These are phyloP conservation scores for Incurvaria masculella DNA, from an alignment of 2,888 invertebrate genomes.

Conservation along the genomic window DNA sequence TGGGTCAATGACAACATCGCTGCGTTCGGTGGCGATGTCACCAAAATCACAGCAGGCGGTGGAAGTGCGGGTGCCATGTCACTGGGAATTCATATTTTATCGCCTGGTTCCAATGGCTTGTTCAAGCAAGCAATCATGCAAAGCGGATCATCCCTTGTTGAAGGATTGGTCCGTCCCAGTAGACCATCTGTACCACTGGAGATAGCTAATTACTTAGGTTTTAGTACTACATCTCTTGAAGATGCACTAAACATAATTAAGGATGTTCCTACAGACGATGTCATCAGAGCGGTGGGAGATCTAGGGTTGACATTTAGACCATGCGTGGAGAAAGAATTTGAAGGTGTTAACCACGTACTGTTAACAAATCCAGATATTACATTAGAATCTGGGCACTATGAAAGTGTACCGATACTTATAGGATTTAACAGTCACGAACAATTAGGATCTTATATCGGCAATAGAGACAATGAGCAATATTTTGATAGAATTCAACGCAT, in stretches of 20 bases:
- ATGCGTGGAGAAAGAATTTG: conserved; percentile 28
- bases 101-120: conserved; percentile 20
- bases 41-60: conserved; percentile 29
- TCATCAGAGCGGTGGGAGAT: conserved; percentile 21
- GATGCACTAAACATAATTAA: conserved; percentile 24
- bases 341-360: conserved; percentile 25
- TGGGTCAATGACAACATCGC: conserved; percentile 32
- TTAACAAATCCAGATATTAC: conserved; percentile 20
- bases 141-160: conserved; percentile 24
- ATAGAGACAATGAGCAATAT: background rate
- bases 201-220: conserved; percentile 24
- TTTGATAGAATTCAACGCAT: background rate
- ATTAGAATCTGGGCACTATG: conserved; percentile 5
- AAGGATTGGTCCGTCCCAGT: conserved; percentile 20
- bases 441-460: conserved; percentile 4
- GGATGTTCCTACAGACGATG: conserved; percentile 16
- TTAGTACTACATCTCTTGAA: conserved; percentile 16
- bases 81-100: conserved; percentile 28
- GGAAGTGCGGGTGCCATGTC: conserved; percentile 28
- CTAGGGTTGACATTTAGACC: conserved; percentile 22
- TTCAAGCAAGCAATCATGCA: conserved; percentile 28
- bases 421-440: conserved; percentile 30
- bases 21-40: conserved; percentile 30
- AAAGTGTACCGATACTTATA: conserved; percentile 23
- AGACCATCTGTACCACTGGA: conserved; percentile 22